Evolutionary conservation across 2,797 vertebrate species (phyloP).

Genomic region (Notolepis coatsorum): DNA sequence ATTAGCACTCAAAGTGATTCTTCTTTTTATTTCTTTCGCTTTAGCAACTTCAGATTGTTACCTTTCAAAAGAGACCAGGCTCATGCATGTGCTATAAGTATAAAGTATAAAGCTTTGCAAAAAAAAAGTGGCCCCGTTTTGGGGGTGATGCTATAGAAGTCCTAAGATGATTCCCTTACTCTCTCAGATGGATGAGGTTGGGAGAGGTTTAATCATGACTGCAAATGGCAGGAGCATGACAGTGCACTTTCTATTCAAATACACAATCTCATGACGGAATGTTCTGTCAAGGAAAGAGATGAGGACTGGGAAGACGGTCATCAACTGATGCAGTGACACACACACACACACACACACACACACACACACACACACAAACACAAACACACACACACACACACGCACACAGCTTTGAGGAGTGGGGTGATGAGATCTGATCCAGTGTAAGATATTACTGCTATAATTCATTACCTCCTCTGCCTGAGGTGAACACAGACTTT

Average conservation of each 20-base stretch:
- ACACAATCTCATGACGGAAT: constrained; percentile 31
- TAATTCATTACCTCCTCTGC: constrained; percentile 60
- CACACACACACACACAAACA: constrained; percentile 2
- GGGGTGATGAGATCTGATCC: constrained; percentile 58
- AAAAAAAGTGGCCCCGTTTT: no score
- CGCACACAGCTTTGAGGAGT: constrained; percentile 34
- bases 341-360: constrained; percentile 16
- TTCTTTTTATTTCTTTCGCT: no score
- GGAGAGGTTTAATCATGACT: constrained; percentile 19
- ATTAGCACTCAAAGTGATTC: no score
- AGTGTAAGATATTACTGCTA: constrained; percentile 58
- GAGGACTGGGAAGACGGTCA: constrained; percentile 49
- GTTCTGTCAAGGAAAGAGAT: constrained; percentile 31
- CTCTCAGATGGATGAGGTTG: constrained; percentile 24
- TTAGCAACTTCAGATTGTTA: no score
- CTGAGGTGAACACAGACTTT: constrained; percentile 45
- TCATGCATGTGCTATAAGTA: no score
- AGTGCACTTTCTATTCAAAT: constrained; percentile 36
- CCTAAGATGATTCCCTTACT: constrained; percentile 15
- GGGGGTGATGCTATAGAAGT: no score
- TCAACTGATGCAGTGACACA: constrained; percentile 39
- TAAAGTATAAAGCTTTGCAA: no score
- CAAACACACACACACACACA: constrained; percentile 9
- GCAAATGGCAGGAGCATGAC: constrained; percentile 42
- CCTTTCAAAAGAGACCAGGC: no score